phyloP scores from a whole-genome alignment of 2,113 vertebrate genomes.

The Spermophilus dauricus region DNA sequence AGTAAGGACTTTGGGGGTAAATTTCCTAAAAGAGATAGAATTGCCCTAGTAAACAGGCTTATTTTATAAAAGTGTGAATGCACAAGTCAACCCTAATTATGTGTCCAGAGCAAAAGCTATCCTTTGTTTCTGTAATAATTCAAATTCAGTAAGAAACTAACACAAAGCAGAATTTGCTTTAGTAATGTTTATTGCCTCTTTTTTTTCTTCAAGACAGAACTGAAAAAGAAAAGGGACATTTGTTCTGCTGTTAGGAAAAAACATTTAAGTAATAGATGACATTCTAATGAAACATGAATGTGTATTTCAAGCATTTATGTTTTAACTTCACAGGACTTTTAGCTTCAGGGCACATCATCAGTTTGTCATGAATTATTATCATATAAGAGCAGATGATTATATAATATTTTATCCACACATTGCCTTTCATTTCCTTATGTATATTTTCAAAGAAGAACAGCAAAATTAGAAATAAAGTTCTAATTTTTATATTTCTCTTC shows the following conservation, averaged over 20 bases:
- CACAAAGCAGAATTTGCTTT: not conserved
- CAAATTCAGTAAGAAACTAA: not conserved
- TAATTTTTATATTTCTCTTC: not conserved
- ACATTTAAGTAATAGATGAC: not conserved
- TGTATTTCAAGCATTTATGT: not conserved
- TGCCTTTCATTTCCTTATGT: not conserved
- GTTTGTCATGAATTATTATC: constrained; percentile 28
- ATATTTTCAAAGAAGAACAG: not conserved
- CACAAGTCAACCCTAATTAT: not conserved
- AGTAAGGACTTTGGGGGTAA: not conserved
- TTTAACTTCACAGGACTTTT: not conserved
- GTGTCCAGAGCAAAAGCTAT: not conserved
- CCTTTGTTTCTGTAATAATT: not conserved
- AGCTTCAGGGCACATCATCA: not conserved
- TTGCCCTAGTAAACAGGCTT: not conserved
- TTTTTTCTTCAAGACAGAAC: not conserved
- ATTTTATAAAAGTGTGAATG: not conserved
- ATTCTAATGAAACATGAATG: constrained; percentile 3
- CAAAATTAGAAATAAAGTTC: not conserved
- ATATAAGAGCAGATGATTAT: not conserved
- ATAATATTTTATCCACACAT: not conserved
- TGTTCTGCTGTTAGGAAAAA: not conserved
- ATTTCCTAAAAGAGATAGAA: not conserved
- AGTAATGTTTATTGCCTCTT: not conserved
- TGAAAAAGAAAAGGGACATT: not conserved